Percentiles rank a stretch among this genome's conserved stretches.
Evolutionary conservation across 64 coral and sea anemone species (phyloP).

Genomic region (Catalaphyllia jardinei): DNA sequence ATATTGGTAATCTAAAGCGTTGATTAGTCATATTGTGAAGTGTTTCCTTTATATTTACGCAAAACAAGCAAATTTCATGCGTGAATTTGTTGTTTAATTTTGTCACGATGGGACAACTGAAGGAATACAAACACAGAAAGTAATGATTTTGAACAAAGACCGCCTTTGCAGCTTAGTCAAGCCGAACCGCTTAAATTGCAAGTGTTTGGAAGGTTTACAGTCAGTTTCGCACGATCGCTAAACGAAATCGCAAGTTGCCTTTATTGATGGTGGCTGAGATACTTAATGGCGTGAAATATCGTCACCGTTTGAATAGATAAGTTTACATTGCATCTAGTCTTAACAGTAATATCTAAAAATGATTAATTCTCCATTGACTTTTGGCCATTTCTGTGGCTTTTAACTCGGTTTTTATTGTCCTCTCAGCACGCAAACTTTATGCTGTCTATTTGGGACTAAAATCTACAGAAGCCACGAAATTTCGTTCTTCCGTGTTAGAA

Average conservation of each 20-base stretch:
- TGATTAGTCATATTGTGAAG: slow-evolving; percentile 16
- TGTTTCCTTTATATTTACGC: slow-evolving; percentile 33
- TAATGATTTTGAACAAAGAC: slow-evolving; percentile 38
- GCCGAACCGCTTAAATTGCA: neutral
- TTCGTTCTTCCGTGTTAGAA: too few species aligned
- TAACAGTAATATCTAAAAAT: slow-evolving; percentile 56
- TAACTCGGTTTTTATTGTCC: slow-evolving; percentile 11
- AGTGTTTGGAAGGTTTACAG: neutral
- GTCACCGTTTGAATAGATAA: slow-evolving; percentile 23
- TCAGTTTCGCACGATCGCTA: neutral
- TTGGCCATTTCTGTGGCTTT: slow-evolving; percentile 21
- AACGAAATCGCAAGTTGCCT: neutral
- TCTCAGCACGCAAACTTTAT: slow-evolving; percentile 17
- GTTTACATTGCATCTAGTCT: slow-evolving; percentile 39
- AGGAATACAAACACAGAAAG: slow-evolving; percentile 31
- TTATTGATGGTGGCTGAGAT: neutral
- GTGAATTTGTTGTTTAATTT: slow-evolving; percentile 45
- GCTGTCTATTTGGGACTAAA: neutral
- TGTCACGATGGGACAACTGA: slow-evolving; percentile 30
- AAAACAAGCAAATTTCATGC: slow-evolving; percentile 54
- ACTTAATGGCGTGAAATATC: slow-evolving; percentile 23
- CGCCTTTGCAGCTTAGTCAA: neutral
- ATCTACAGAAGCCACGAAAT: neutral
- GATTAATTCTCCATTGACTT: slow-evolving; percentile 58
- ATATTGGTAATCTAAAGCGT: slow-evolving; percentile 9